Percentiles rank a stretch among this genome's conserved stretches.
Conservation (phyloP, 2,113 vertebrate genomes). For the Panthera leo region DNA sequence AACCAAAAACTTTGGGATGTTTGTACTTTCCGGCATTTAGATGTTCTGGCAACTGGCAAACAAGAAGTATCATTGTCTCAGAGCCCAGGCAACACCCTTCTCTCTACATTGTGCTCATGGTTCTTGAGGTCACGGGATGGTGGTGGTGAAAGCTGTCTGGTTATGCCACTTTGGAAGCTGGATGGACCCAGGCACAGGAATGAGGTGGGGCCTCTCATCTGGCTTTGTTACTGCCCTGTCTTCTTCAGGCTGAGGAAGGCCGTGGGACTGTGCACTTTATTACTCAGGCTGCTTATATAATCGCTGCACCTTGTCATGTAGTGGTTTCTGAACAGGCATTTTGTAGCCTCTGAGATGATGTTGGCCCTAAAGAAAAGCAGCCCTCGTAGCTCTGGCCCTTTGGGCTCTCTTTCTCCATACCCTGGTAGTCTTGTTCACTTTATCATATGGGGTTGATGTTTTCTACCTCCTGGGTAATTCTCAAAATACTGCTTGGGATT, state of each 20-base stretch:
- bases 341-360: background rate
- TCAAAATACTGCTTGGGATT: background rate
- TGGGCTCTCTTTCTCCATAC: accelerated
- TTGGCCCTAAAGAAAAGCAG: background rate
- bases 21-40: background rate
- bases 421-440: background rate
- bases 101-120: background rate
- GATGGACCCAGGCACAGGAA: background rate
- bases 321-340: background rate
- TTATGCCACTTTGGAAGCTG: background rate
- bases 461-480: background rate
- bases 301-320: background rate
- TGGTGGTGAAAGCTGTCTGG: background rate
- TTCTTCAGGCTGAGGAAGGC: background rate
- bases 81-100: background rate
- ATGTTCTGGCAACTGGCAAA: background rate
- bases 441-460: background rate
- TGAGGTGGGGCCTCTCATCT: background rate
- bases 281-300: background rate
- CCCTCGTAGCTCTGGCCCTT: background rate
- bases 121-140: background rate
- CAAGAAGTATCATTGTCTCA: background rate
- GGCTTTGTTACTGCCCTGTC: background rate
- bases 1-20: background rate
- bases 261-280: accelerated